Evolutionary conservation across 2,888 invertebrate species (phyloP).

Genomic region (Drosophila koepferae): DNA sequence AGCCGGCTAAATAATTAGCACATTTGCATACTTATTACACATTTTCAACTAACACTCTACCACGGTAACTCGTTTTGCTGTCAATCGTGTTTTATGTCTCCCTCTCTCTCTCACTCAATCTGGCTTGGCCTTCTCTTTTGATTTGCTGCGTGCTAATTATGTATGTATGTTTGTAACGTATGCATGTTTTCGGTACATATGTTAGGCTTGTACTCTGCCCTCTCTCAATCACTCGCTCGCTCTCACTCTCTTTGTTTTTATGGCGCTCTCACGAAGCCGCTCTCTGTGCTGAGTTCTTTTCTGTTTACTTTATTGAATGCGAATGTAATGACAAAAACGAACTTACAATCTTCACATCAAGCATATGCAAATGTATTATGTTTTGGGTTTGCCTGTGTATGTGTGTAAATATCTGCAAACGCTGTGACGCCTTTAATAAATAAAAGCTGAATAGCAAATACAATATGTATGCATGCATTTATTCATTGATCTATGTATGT

Average conservation of each 20-base stretch:
- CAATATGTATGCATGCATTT: slow-evolving; percentile 22
- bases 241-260: neutral
- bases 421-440: slow-evolving; percentile 47
- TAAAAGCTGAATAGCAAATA: slow-evolving; percentile 20
- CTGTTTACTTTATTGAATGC: slow-evolving; percentile 32
- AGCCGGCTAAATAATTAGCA: slow-evolving; percentile 15
- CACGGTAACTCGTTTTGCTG: slow-evolving; percentile 52
- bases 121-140: slow-evolving; percentile 46
- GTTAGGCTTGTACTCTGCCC: slow-evolving; percentile 24
- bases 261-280: neutral
- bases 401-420: slow-evolving; percentile 1
- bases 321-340: slow-evolving; percentile 30
- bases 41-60: slow-evolving; percentile 11
- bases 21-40: slow-evolving; percentile 6
- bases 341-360: neutral
- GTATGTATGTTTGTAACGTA: slow-evolving; percentile 26
- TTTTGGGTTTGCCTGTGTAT: neutral
- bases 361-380: slow-evolving; percentile 5
- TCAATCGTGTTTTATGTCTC: slow-evolving; percentile 24
- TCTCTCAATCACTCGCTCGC: neutral
- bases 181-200: slow-evolving; percentile 9
- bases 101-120: slow-evolving; percentile 17
- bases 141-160: slow-evolving; percentile 54
- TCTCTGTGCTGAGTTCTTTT: slow-evolving; percentile 21
- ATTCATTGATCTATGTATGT: neutral